These are phyloP conservation scores for Tauraco erythrolophus DNA, from an alignment of 2,113 vertebrate species.

Conservation along the genomic window DNA sequence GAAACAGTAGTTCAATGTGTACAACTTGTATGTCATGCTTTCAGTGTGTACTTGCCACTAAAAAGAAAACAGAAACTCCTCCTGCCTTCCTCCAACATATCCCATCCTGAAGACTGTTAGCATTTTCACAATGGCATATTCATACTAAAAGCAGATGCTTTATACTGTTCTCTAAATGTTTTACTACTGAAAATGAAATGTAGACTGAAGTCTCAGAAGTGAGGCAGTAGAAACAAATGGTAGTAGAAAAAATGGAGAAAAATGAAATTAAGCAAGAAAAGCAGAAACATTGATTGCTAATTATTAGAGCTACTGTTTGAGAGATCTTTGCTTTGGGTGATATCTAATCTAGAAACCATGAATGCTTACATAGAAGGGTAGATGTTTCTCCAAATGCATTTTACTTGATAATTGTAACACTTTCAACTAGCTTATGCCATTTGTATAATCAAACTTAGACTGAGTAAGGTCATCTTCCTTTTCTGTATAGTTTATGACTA, in stretches of 20 bases:
- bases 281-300: neutral
- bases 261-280: neutral
- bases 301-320: neutral
- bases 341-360: neutral
- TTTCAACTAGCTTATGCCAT: neutral
- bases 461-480: neutral
- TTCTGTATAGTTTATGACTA: neutral
- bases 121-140: neutral
- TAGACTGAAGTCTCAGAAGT: neutral
- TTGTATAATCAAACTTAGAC: neutral
- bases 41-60: neutral
- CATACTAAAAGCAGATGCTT: neutral
- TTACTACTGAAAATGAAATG: neutral
- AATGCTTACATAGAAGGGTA: neutral
- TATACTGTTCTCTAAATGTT: neutral
- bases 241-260: neutral
- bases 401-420: neutral
- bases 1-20: neutral
- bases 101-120: neutral
- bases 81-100: accelerated
- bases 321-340: neutral
- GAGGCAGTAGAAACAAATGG: neutral
- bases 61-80: neutral
- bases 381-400: neutral
- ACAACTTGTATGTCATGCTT: neutral